Conservation (phyloP, 2,888 invertebrate species). For the Dermolepida albohirtum region DNA sequence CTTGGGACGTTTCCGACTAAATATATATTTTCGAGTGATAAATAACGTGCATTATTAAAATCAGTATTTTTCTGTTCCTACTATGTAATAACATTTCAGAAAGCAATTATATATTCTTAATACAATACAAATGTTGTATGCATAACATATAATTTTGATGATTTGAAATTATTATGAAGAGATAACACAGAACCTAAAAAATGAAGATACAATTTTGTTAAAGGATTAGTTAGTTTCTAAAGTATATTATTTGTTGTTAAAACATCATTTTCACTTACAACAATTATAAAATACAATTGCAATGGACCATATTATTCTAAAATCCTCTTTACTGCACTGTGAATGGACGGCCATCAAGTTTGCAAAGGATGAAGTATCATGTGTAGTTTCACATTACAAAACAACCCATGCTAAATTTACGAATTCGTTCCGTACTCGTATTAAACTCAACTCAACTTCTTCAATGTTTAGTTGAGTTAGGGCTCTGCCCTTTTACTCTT, state of each 20-base stretch:
- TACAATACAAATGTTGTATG: conserved; percentile 21
- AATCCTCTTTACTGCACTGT: no score
- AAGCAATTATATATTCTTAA: conserved; percentile 34
- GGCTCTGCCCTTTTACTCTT: no score
- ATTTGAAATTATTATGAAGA: conserved; percentile 31
- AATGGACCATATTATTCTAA: no score
- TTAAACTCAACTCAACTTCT: no score
- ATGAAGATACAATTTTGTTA: conserved; percentile 12
- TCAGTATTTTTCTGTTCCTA: conserved; percentile 14
- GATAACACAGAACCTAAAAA: conserved; percentile 11
- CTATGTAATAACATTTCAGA: conserved; percentile 20
- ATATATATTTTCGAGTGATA: conserved; percentile 27
- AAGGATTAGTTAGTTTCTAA: conserved; percentile 23
- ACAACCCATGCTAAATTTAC: no score
- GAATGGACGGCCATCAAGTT: no score
- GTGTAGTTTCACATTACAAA: no score
- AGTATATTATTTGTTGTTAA: conserved; percentile 26
- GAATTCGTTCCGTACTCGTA: no score
- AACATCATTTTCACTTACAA: neutral
- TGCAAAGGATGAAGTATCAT: no score
- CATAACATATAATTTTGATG: conserved; percentile 21
- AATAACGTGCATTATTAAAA: no score
- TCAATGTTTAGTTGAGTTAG: no score
- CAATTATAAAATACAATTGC: no score
- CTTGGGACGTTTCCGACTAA: conserved; percentile 33